A percentile compares a stretch with the other conserved stretches of the same genome.
phyloP scores from a whole-genome alignment of 2,797 vertebrate species.

The Kryptopterus vitreolus region DNA sequence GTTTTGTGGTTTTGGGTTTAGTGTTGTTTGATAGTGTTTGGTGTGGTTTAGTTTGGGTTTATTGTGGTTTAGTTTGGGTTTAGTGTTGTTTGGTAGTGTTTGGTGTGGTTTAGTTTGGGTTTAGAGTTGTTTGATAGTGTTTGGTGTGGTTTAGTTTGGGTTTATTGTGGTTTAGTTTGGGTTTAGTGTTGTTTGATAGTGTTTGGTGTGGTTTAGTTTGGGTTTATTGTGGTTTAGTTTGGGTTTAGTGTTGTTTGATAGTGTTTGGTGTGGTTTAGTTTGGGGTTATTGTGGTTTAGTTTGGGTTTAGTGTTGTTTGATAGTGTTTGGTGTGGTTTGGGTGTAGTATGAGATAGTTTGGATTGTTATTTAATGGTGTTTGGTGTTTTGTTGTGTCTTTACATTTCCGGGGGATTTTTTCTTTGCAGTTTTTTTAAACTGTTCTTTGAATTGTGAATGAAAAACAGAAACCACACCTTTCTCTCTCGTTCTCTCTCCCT shows the following conservation, averaged over 20 bases:
- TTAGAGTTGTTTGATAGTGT: too few species aligned
- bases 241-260: background rate
- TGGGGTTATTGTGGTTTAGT: too few species aligned
- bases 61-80: background rate
- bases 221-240: background rate
- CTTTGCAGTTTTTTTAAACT: background rate
- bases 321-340: background rate
- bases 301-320: background rate
- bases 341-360: background rate
- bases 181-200: background rate
- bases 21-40: background rate
- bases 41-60: background rate
- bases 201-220: background rate
- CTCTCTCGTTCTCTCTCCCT: slow-evolving; percentile 12
- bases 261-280: too few species aligned
- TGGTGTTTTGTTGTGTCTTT: too few species aligned
- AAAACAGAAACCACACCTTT: background rate
- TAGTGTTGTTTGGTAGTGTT: too few species aligned
- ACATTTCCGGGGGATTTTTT: background rate
- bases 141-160: too few species aligned
- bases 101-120: too few species aligned
- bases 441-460: background rate
- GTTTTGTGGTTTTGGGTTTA: background rate
- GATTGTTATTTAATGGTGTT: too few species aligned
- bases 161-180: too few species aligned